A percentile compares a stretch with the other conserved stretches of the same genome.
Conservation (phyloP, 53 echinoderm and acorn worm genomes). For the Holothuria leucospilota region DNA sequence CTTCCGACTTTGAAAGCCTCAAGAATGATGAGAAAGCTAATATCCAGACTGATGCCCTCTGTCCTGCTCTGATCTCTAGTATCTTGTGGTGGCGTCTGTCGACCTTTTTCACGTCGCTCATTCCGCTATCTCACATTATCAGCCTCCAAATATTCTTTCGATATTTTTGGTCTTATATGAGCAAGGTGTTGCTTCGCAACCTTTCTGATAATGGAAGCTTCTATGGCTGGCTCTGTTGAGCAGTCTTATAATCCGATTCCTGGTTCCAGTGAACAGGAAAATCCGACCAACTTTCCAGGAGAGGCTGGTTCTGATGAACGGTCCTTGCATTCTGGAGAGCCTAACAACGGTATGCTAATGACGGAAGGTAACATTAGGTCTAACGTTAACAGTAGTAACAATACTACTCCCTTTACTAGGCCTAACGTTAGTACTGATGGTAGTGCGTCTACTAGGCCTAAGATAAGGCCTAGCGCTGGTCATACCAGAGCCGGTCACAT, state of each 20-base stretch:
- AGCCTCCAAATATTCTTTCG: no score
- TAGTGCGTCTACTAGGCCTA: no score
- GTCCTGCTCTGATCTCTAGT: no score
- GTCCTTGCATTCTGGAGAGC: constrained; percentile 15
- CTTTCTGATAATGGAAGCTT: not conserved
- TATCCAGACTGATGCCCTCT: no score
- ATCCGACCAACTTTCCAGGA: not conserved
- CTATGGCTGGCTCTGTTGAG: constrained; percentile 17
- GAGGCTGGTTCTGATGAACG: not conserved
- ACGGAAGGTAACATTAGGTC: not conserved
- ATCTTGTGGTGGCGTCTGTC: no score
- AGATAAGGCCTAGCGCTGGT: not conserved
- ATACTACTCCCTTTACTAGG: not conserved
- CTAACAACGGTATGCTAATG: not conserved
- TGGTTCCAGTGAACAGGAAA: constrained; percentile 13
- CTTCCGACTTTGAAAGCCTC: no score
- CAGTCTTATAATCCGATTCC: not conserved
- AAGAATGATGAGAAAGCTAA: no score
- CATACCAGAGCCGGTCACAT: not conserved
- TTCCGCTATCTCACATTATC: no score
- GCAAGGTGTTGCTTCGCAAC: not conserved
- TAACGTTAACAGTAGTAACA: not conserved
- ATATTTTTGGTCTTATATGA: not conserved
- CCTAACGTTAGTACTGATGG: not conserved
- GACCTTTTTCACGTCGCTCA: no score